Evolutionary conservation across 1,140 invertebrate genomes (phyloP), one percentile per base, ranked within the genome.

Genomic region (Eumeta japonica): DNA sequence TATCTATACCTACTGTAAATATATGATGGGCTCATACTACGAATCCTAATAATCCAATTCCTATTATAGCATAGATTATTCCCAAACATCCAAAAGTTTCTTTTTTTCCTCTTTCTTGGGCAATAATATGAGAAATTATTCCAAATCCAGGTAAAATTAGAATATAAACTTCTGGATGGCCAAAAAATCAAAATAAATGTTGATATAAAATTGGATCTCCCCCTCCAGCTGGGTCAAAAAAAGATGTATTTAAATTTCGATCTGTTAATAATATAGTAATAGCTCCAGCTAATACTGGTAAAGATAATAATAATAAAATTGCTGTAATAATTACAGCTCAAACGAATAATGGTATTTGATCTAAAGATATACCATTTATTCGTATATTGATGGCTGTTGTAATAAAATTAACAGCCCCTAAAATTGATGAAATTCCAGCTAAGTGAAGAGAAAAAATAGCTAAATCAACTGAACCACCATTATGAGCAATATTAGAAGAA

Each of bases 171-270:
- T 88, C 84, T 19, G 84, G 83, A 43, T 89, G 85, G 0, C 85
- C 84, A 81, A 86, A 88, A 71, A 88, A 87, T 79, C 83, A 87
- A 78, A 89, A 88, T 77, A 88, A 75, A 64, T 89, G 86, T 80
- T 88, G 86, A 50, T 82, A 88, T 52, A 87, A 45, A 72, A 88
- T 78, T 31, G 83, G 83, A 48, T 87, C 82, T 35, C 84, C 84
- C 17, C 83, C 83, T 40, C 81, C 82, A 10, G 68, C 54, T 16
- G 82, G 81, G 41, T 85, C 79, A 79, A 85, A 87, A 64, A 87
- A 86, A 12, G 79, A 79, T 17, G 83, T 83, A 77, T 84, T 83
- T 58, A 87, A 58, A 67, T 86, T 85, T 57, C 81, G 83, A 72
- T 87, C 83, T 12, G 78, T 79, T 62, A 88, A 63, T 44, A 88